These are phyloP conservation scores for Urocyon cinereoargenteus DNA, from an alignment of 2,797 vertebrate species.

Conservation along the genomic window DNA sequence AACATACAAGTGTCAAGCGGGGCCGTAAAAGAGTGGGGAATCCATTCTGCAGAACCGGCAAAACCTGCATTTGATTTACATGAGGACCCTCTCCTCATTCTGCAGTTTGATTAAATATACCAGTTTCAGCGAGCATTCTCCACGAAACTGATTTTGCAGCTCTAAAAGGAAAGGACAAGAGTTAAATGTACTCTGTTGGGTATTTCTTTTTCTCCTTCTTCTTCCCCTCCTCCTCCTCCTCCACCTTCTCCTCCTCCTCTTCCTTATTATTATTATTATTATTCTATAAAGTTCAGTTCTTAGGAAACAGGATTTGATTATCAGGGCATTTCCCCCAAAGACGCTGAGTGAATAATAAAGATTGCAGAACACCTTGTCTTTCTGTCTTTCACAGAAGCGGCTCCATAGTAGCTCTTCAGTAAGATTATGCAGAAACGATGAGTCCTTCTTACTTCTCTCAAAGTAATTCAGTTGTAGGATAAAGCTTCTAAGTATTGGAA, in stretches of 20 bases:
- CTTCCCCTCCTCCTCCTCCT: not conserved
- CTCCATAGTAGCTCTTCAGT: not conserved
- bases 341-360: not conserved
- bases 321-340: conserved; percentile 18
- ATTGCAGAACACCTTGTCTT: not conserved
- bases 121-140: not conserved
- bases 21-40: not conserved
- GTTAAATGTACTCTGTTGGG: not conserved
- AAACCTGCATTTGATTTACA: conserved; percentile 31
- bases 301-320: conserved; percentile 7
- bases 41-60: not conserved
- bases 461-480: not conserved
- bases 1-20: conserved; percentile 2
- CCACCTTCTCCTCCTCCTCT: not conserved
- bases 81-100: not conserved
- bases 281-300: not conserved
- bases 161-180: conserved; percentile 33
- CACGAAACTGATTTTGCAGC: not conserved
- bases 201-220: not conserved
- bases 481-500: not conserved
- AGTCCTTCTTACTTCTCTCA: not conserved
- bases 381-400: not conserved
- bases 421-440: not conserved
- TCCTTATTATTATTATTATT: not conserved
- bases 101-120: conserved; percentile 30